A percentile compares a stretch with the other conserved stretches of the same genome.
phyloP scores from a whole-genome alignment of 1,140 invertebrate species.

The Drosophila ananassae region DNA sequence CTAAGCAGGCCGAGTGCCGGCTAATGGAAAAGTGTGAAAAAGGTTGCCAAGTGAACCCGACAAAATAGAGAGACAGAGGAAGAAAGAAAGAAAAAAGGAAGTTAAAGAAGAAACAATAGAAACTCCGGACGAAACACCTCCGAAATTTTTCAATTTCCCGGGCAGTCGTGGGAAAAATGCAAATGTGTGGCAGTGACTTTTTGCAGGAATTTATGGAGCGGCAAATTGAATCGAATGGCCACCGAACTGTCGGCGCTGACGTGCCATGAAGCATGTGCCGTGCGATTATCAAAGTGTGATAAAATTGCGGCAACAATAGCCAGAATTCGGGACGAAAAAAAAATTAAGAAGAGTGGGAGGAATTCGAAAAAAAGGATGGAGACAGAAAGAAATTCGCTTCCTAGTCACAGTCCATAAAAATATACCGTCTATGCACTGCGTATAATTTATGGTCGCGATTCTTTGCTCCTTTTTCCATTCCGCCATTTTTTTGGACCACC shows the following conservation, averaged over 20 bases:
- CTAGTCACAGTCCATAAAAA: constrained; percentile 72
- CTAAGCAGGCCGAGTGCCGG: constrained; percentile 54
- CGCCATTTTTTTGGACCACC: constrained; percentile 21
- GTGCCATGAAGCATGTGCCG: constrained; percentile 70
- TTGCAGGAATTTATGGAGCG: constrained; percentile 68
- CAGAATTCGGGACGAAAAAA: constrained; percentile 12
- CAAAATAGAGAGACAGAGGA: constrained; percentile 20
- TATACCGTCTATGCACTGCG: constrained; percentile 72
- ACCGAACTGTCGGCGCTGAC: constrained; percentile 50
- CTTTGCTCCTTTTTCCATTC: constrained; percentile 12
- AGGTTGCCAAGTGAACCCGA: constrained; percentile 40
- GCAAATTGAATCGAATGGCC: constrained; percentile 73
- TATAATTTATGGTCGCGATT: constrained; percentile 66
- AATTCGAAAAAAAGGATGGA: constrained; percentile 1
- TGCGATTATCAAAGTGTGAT: constrained; percentile 77
- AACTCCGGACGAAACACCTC: constrained; percentile 12
- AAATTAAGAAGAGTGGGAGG: neutral
- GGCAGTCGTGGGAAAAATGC: constrained; percentile 43
- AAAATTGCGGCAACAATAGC: constrained; percentile 68
- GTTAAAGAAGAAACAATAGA: neutral
- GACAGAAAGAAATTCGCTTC: constrained; percentile 18
- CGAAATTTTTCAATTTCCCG: constrained; percentile 39
- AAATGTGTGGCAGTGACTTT: constrained; percentile 62
- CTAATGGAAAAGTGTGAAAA: constrained; percentile 69
- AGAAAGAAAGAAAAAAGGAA: neutral